Percentiles rank a stretch among this genome's conserved stretches.
Conservation (phyloP, 2,888 invertebrate genomes). For the Idaea aversata region DNA sequence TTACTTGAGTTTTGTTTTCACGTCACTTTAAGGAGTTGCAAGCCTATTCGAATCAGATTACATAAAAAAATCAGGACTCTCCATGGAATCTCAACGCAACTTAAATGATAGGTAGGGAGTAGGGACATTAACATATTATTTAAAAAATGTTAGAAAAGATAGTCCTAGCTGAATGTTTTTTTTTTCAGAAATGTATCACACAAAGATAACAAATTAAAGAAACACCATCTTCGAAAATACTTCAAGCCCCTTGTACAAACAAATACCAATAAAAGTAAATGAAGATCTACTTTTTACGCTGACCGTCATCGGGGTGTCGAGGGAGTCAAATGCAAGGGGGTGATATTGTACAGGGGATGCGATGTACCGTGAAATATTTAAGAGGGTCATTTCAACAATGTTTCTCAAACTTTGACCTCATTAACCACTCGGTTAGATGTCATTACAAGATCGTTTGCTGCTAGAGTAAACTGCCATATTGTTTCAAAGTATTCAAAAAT, state of each 20-base stretch:
- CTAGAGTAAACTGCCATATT: too few relatives aligned
- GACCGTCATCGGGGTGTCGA: slow-evolving; percentile 13
- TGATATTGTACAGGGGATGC: slow-evolving; percentile 38
- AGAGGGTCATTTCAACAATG: slow-evolving; percentile 51
- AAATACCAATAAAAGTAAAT: slow-evolving; percentile 1
- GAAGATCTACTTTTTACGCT: slow-evolving; percentile 13
- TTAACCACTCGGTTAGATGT: background rate
- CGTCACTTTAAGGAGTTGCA: too few relatives aligned
- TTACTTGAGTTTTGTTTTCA: too few relatives aligned
- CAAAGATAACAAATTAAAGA: background rate
- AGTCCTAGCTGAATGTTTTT: background rate
- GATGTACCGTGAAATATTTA: slow-evolving; percentile 63
- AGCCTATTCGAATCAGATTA: too few relatives aligned
- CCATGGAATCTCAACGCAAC: too few relatives aligned
- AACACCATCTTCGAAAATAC: background rate
- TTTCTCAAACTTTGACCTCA: slow-evolving; percentile 46
- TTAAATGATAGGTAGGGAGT: too few relatives aligned
- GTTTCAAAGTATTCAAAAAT: too few relatives aligned
- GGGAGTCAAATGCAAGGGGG: slow-evolving; percentile 30
- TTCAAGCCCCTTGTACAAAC: background rate
- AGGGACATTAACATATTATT: too few relatives aligned
- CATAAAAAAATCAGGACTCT: too few relatives aligned
- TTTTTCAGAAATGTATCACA: background rate
- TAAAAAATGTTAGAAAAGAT: too few relatives aligned
- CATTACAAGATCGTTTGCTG: background rate